phyloP scores from a whole-genome alignment of 1,140 invertebrate species.

The Microplitis demolitor region DNA sequence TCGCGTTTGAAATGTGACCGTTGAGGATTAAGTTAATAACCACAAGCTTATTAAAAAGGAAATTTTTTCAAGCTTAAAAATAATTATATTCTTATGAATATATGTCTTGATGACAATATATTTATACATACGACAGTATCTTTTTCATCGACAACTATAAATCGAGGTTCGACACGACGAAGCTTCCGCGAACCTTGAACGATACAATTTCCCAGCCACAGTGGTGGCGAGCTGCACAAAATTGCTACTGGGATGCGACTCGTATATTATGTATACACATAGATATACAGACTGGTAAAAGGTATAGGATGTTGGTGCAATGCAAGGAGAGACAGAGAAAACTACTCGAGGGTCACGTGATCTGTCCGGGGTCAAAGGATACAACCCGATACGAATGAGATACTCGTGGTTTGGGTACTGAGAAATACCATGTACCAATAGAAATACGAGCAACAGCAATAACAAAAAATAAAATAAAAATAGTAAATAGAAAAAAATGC shows the following conservation, averaged over 20 bases:
- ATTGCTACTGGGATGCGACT: conserved; percentile 20
- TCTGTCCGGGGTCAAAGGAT: conserved; percentile 23
- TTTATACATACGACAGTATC: not conserved
- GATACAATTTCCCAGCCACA: conserved; percentile 25
- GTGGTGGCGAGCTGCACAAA: conserved; percentile 13
- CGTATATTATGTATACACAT: conserved; percentile 24
- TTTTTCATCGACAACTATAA: conserved; percentile 13
- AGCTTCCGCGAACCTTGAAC: conserved; percentile 2
- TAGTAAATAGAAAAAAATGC: not conserved
- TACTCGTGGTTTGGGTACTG: not conserved
- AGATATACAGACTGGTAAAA: not conserved
- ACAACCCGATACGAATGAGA: conserved; percentile 33
- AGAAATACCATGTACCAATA: not conserved
- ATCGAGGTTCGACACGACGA: conserved; percentile 22
- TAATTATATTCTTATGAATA: no score
- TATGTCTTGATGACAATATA: no score
- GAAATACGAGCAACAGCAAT: not conserved
- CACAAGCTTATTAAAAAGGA: no score
- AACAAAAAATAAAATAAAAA: not conserved
- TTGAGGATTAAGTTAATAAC: no score
- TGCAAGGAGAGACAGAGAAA: not conserved
- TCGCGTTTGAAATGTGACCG: no score
- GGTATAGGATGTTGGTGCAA: not conserved
- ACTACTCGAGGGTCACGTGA: conserved; percentile 12
- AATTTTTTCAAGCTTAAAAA: no score